Conservation (phyloP, 2,113 vertebrate genomes). For the Engraulis encrasicolus region DNA sequence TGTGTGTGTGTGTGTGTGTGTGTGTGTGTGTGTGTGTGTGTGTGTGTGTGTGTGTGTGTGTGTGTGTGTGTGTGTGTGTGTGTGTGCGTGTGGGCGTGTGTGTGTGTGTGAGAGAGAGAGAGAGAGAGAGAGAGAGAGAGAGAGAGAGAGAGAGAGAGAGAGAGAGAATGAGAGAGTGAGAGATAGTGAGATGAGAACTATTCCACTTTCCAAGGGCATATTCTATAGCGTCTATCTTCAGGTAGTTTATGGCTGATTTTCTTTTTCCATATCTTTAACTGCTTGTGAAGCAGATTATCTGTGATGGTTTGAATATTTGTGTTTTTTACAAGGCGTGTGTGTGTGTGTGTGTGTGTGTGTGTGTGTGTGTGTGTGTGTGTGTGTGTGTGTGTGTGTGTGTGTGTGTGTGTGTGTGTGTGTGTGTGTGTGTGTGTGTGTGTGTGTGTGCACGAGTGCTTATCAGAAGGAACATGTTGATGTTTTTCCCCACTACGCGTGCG, state of each 20-base stretch:
- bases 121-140: slow-evolving; percentile 10
- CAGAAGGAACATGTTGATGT: not conserved
- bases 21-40: not conserved
- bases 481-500: not conserved
- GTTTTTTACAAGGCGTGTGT: not conserved
- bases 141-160: not conserved
- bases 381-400: not conserved
- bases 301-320: not conserved
- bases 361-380: not conserved
- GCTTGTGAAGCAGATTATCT: not conserved
- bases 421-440: not conserved
- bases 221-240: not conserved
- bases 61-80: too few species aligned
- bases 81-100: too few species aligned
- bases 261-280: not conserved
- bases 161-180: not conserved
- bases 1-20: not conserved
- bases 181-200: not conserved
- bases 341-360: not conserved
- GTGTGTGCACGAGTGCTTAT: not conserved
- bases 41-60: not conserved
- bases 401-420: not conserved
- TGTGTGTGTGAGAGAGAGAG: too few species aligned
- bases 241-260: not conserved
- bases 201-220: too few species aligned